Evolutionary conservation across 2,113 vertebrate genomes (phyloP), one percentile per base, ranked within the genome.

Genomic region (Garra rufa): DNA sequence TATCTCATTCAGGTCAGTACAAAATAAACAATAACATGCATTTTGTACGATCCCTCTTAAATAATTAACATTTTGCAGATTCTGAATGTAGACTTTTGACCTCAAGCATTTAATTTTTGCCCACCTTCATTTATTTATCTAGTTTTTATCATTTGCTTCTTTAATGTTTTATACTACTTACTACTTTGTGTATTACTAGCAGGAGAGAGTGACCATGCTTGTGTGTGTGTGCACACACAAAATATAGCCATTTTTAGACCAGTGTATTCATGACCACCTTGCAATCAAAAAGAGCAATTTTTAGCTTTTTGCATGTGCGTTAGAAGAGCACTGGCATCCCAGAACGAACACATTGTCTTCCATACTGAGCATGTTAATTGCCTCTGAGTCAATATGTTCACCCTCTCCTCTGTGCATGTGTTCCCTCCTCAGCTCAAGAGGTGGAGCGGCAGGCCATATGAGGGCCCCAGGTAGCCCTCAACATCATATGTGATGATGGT

Each of bases 271-370:
- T 8, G 28, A 59, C 9, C 21, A 26, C n/a, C 52, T 41, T 57
- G 52, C 13, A 41, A 59, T 59, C 41, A 41, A 7, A 30, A 17
- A 65, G 1, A 28, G 9, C 38, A 46, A 6, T 46, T 65, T 44
- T 48, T 30, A 28, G 9, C 21, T 48, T 2, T 6, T 34, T 48
- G 15, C 17, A 10, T 63, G 24, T 48, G 43, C 65, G 59, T 19
- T 80, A 6, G 3, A 13, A 57, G 41, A 46, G 50, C 38, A 61
- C 52, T 28, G 21, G 57, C 76, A 81, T 87, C 81, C 83, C 81
- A 55, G 77, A 86, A 67, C 71, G 83, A 86, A 87, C 87, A 87
- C 81, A 63, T 41, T 83, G 70, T 52, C 85, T 79, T 79, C 74
- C 65, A 24, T 82, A 65, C 76, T 78, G 81, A 79, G 59, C 63